These are phyloP conservation scores for Pelobates fuscus DNA, from an alignment of 2,113 vertebrate genomes.

Conservation along the genomic window DNA sequence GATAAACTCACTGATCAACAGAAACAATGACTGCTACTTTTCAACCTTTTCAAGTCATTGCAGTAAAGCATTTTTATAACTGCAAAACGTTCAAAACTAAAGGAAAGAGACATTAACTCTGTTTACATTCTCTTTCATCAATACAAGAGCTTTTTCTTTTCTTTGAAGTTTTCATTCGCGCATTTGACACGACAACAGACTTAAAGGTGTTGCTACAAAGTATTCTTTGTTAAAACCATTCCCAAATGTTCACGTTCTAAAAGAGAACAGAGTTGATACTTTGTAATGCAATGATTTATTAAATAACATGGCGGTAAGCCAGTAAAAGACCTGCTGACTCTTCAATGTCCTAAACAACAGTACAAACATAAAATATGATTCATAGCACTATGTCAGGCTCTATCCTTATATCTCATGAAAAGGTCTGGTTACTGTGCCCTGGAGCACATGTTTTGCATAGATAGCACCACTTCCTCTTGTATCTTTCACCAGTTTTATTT, in stretches of 20 bases:
- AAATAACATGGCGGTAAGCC: conserved; percentile 28
- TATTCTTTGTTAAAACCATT: conserved; percentile 2
- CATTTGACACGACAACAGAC: conserved; percentile 2
- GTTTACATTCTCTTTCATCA: too few relatives aligned
- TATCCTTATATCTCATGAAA: conserved; percentile 39
- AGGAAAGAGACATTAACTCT: too few relatives aligned
- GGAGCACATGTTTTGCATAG: conserved; percentile 20
- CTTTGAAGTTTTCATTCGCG: not conserved
- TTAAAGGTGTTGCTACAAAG: conserved; percentile 27
- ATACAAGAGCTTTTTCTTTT: not conserved
- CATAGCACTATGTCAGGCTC: conserved; percentile 20
- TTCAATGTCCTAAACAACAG: conserved; percentile 41
- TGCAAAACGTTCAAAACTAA: too few relatives aligned
- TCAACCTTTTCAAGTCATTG: too few relatives aligned
- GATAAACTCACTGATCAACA: too few relatives aligned
- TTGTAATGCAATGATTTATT: conserved; percentile 40
- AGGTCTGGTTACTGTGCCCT: conserved; percentile 34
- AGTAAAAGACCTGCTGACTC: conserved; percentile 43
- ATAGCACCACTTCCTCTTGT: conserved; percentile 8
- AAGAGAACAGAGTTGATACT: conserved; percentile 21
- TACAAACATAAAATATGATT: conserved; percentile 46
- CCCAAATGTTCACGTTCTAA: conserved; percentile 32
- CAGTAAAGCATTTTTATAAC: too few relatives aligned
- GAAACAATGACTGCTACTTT: too few relatives aligned
- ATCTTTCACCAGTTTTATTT: conserved; percentile 40